Conservation (phyloP, 2,113 vertebrate species). For the Dicerorhinus sumatrensis region DNA sequence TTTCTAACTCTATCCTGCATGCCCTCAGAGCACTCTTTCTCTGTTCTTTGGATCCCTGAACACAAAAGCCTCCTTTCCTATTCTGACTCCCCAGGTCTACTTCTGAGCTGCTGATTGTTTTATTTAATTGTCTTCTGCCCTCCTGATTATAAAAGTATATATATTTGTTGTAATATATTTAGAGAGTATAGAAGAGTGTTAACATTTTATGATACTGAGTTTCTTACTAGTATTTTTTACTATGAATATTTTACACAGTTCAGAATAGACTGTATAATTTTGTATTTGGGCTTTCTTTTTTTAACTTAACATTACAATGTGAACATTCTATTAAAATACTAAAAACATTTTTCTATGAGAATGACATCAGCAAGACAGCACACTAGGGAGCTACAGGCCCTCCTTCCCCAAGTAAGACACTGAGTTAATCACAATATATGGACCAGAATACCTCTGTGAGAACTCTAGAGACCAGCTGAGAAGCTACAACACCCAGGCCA, state of each 20-base stretch:
- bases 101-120: background rate
- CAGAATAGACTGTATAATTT: constrained; percentile 32
- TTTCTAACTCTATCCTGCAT: fast-evolving
- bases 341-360: background rate
- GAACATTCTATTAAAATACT: constrained; percentile 49
- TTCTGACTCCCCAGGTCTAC: background rate
- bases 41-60: background rate
- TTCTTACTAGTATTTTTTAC: constrained; percentile 20
- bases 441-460: background rate
- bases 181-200: background rate
- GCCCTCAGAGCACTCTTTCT: background rate
- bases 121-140: background rate
- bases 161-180: background rate
- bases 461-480: background rate
- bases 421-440: background rate
- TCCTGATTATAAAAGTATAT: background rate
- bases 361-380: background rate
- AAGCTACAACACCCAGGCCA: background rate
- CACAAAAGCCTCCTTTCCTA: background rate
- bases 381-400: background rate
- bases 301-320: background rate
- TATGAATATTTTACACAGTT: constrained; percentile 15
- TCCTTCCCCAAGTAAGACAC: background rate
- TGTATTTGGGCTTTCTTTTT: constrained; percentile 9
- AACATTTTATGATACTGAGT: background rate